These are phyloP conservation scores for Spheniscus humboldti DNA, from an alignment of 2,797 vertebrate species.

Conservation along the genomic window DNA sequence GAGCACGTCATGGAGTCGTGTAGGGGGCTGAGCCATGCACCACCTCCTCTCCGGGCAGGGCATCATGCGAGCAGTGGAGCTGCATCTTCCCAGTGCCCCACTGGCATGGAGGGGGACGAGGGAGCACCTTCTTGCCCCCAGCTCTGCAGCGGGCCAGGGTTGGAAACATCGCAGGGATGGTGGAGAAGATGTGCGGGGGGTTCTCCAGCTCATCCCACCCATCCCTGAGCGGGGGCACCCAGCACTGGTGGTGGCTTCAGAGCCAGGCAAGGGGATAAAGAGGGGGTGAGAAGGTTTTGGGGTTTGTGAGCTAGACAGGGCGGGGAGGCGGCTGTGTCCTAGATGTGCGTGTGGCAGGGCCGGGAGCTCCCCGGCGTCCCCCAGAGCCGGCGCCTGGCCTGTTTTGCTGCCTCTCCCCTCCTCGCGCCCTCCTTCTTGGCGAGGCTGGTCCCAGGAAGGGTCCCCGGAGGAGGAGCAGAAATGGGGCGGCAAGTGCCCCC, in stretches of 20 bases:
- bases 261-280: neutral
- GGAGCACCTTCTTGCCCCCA: neutral
- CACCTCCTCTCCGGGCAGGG: neutral
- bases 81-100: neutral
- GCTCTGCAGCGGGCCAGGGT: neutral
- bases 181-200: neutral
- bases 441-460: neutral
- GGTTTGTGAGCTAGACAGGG: neutral
- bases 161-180: neutral
- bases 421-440: neutral
- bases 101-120: accelerated
- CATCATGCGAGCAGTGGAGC: accelerated
- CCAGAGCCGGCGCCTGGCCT: neutral
- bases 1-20: neutral
- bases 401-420: constrained; percentile 13
- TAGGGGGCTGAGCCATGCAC: neutral
- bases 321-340: neutral
- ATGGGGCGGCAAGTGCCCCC: neutral
- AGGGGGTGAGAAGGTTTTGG: neutral
- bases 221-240: neutral
- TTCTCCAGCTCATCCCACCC: neutral
- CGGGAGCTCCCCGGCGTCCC: neutral
- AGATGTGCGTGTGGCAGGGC: neutral
- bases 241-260: neutral
- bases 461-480: constrained; percentile 12